Evolutionary conservation across 92 coral and sea anemone genomes (phyloP), one percentile per base, ranked within the genome.

Genomic region (Heteractis magnifica): DNA sequence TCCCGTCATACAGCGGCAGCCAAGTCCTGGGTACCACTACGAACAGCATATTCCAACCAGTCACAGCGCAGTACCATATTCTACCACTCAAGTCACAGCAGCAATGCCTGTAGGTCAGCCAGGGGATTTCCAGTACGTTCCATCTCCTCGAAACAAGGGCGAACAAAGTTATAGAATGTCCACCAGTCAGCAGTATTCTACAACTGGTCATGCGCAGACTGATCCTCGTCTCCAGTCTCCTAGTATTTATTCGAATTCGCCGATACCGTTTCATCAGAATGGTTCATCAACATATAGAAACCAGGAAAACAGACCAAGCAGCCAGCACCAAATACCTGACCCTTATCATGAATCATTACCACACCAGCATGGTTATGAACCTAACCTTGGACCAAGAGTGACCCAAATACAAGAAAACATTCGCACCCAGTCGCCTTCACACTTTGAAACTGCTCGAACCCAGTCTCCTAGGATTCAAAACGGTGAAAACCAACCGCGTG

Each of bases 1-100:
- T 20, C 82, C 82, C 41, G 72, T 26, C 18, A 26, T 85, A 16
- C 75, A 78, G 50, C 49, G 83, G 12, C 81, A 58, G 70, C 71
- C 87, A 1, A 64, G 56, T 14, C 82, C 87, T 77, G 75, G 56
- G 82, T 62, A 41, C 65, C 76, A 85, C 51, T 55, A 48, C 4
- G 76, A 84, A 41, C 72, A 80, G 18, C 83, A 65, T 16, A 49
- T 75, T 8, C 72, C 81, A 76, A 58, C 81, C 76, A 84, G 65
- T 62, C 87, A 59, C 41, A 52, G 4, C 49, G n/a, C 76, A 56
- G 51, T 73, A 8, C 55, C 84, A 10, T 8, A 78, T 78, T 58
- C 52, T 12, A 34, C 21, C 15, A 56, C 51, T 34, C 81, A 56
- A 59, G 72, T 79, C 12, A 79, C 53, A 60, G n/a, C 75, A 18